Percentiles rank a stretch among this genome's conserved stretches.
Conservation (phyloP, 2,888 invertebrate species). For the Clepsis dumicolana region DNA sequence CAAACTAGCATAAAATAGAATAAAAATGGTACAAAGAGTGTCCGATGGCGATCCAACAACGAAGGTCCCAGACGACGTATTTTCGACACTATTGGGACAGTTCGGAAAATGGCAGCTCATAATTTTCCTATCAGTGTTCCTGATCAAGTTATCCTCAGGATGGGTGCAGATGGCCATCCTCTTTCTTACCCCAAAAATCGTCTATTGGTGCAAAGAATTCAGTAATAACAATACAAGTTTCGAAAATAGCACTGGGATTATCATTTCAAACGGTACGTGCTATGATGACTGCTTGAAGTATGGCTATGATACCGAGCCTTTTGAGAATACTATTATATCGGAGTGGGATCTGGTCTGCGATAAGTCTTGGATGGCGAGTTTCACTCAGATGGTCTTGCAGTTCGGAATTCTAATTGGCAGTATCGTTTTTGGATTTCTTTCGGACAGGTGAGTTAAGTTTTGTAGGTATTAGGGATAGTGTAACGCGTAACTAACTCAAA, state of each 20-base stretch:
- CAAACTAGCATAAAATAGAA: neutral
- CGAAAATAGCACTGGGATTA: constrained; percentile 50
- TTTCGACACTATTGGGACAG: constrained; percentile 70
- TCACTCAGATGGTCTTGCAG: constrained; percentile 91
- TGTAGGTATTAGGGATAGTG: too few species aligned
- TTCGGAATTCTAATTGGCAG: constrained; percentile 91
- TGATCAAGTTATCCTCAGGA: constrained; percentile 91
- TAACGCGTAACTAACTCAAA: too few species aligned
- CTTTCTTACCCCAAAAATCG: constrained; percentile 89
- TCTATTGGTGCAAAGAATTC: constrained; percentile 80
- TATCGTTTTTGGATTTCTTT: constrained; percentile 89
- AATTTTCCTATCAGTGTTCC: constrained; percentile 87
- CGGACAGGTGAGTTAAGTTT: constrained; percentile 89
- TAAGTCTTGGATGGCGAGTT: constrained; percentile 87
- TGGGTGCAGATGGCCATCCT: constrained; percentile 92
- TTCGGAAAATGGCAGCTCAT: constrained; percentile 91
- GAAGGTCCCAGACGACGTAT: constrained; percentile 60
- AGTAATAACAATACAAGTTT: constrained; percentile 55
- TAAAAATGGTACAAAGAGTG: constrained; percentile 65
- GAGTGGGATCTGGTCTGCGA: constrained; percentile 92
- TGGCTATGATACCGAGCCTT: constrained; percentile 87
- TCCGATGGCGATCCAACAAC: constrained; percentile 49
- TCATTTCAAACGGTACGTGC: constrained; percentile 75
- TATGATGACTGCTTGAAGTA: constrained; percentile 82
- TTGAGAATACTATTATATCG: constrained; percentile 89